A percentile compares a stretch with the other conserved stretches of the same genome.
These are phyloP conservation scores for Pharmacophagus antenor DNA, from an alignment of 2,888 invertebrate genomes.

Conservation along the genomic window DNA sequence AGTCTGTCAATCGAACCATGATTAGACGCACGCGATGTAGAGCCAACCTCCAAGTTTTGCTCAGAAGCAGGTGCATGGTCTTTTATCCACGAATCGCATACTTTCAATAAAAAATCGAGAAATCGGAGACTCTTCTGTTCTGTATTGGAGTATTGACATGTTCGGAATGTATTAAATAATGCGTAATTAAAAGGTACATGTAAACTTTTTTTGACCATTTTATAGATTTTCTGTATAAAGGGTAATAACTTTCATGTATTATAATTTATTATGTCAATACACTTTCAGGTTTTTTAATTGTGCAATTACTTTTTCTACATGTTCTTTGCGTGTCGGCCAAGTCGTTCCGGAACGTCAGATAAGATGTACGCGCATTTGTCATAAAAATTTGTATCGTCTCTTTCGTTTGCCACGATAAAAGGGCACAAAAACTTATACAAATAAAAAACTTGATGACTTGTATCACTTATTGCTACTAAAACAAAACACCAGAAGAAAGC, in stretches of 20 bases:
- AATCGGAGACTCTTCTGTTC: not conserved
- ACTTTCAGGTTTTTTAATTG: not conserved
- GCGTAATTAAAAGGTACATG: not conserved
- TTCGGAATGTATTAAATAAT: not conserved
- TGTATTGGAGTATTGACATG: not conserved
- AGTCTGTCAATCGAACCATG: not conserved
- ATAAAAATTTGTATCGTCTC: constrained; percentile 5
- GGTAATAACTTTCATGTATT: constrained; percentile 3
- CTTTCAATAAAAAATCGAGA: not conserved
- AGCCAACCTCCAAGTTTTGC: not conserved
- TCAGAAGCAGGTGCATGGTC: not conserved
- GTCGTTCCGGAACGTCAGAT: not conserved
- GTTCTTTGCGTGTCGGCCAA: not conserved
- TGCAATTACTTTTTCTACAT: not conserved
- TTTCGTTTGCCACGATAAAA: not conserved
- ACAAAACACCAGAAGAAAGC: not conserved
- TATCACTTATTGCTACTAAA: not conserved
- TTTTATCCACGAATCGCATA: not conserved
- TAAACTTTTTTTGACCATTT: constrained; percentile 1
- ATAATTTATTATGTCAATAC: not conserved
- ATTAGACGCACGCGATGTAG: not conserved
- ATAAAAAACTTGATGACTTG: not conserved
- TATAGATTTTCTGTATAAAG: not conserved
- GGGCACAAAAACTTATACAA: not conserved
- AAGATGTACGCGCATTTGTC: not conserved